These are phyloP conservation scores for Erebia palarica DNA, from an alignment of 2,888 invertebrate species.

Conservation along the genomic window DNA sequence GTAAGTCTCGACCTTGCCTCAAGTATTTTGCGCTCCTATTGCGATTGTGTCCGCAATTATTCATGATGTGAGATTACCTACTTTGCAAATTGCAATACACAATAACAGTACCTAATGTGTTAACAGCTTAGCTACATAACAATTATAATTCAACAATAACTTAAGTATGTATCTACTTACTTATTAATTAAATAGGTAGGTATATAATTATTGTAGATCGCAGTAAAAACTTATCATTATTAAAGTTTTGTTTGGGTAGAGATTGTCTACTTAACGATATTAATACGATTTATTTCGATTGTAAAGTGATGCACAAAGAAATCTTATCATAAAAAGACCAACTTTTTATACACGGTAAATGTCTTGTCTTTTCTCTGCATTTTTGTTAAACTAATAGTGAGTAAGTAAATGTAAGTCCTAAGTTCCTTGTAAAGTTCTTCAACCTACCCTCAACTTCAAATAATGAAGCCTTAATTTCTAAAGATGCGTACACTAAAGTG, in stretches of 20 bases:
- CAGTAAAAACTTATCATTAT: background rate
- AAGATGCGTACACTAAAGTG: background rate
- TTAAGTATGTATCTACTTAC: background rate
- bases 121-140: too few relatives aligned
- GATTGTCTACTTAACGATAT: background rate
- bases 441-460: too few relatives aligned
- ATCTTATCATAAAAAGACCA: conserved; percentile 22
- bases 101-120: too few relatives aligned
- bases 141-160: too few relatives aligned
- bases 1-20: too few relatives aligned
- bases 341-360: conserved; percentile 13
- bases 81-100: too few relatives aligned
- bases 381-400: conserved; percentile 1
- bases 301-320: conserved; percentile 9
- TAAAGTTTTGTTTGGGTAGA: conserved; percentile 1
- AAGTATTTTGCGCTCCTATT: too few relatives aligned
- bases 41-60: too few relatives aligned
- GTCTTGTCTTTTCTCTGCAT: conserved; percentile 8
- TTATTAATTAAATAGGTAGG: background rate
- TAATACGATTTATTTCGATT: background rate
- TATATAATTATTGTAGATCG: background rate
- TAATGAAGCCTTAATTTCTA: background rate
- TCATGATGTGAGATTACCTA: too few relatives aligned
- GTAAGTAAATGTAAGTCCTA: conserved; percentile 6
- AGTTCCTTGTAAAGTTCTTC: background rate